Evolutionary conservation across 1,140 invertebrate genomes (phyloP).

Genomic region (Zaprionus capensis): DNA sequence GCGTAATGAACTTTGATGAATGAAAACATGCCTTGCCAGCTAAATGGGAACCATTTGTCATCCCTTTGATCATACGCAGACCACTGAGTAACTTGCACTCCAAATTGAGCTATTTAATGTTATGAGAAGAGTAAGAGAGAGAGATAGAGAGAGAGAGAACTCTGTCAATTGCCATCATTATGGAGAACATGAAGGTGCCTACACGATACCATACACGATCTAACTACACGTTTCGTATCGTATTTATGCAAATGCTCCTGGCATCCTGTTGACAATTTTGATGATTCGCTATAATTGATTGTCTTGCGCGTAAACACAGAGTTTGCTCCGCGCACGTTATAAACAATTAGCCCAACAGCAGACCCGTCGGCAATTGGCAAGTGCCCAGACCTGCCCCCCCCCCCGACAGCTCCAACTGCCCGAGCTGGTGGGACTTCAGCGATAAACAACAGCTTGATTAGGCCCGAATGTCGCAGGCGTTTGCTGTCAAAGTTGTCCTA

Average conservation of each 20-base stretch:
- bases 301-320: slow-evolving; percentile 8
- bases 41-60: slow-evolving; percentile 10
- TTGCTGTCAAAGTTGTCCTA: slow-evolving; percentile 8
- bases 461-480: not conserved
- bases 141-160: not conserved
- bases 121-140: not conserved
- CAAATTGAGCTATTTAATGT: slow-evolving; percentile 12
- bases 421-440: not conserved
- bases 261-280: slow-evolving; percentile 18
- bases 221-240: not conserved
- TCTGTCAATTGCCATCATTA: not conserved
- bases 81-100: not conserved
- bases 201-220: not conserved
- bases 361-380: not conserved
- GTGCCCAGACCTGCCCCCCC: not conserved
- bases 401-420: not conserved
- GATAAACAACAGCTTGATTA: slow-evolving; percentile 15
- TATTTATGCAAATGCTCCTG: slow-evolving; percentile 12
- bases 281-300: slow-evolving; percentile 16
- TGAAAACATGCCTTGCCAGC: not conserved
- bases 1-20: slow-evolving; percentile 10
- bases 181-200: not conserved
- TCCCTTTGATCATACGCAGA: not conserved
- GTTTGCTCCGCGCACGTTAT: slow-evolving; percentile 3
- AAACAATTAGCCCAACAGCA: slow-evolving; percentile 3